Evolutionary conservation across 2,797 vertebrate genomes (phyloP).

Genomic region (Delichon dasypus): DNA sequence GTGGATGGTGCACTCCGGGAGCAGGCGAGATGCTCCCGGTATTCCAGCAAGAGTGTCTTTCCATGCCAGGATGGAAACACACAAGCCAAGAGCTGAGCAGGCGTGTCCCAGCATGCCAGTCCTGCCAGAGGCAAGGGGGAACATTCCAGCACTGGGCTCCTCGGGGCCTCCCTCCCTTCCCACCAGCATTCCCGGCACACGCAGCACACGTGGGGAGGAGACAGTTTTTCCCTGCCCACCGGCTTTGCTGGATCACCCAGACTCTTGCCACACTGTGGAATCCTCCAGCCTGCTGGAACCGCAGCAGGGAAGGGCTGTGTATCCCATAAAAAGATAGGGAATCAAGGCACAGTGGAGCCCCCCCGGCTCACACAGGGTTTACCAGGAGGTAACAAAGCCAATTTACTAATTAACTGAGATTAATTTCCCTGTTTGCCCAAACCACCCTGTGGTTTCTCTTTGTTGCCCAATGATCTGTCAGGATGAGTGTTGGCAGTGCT

Average conservation of each 20-base stretch:
- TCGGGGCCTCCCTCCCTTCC: background rate
- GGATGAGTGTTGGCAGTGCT: background rate
- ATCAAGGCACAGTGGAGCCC: background rate
- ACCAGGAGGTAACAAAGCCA: background rate
- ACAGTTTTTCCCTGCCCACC: background rate
- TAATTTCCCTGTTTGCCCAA: constrained; percentile 48
- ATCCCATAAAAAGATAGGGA: background rate
- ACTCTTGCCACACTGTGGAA: background rate
- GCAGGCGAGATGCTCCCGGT: background rate
- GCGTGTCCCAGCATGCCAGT: background rate
- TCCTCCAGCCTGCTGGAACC: background rate
- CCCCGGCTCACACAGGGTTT: background rate
- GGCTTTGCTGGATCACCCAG: background rate
- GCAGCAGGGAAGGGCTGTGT: background rate
- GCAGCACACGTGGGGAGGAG: background rate
- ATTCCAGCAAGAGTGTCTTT: background rate
- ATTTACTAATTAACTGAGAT: constrained; percentile 36
- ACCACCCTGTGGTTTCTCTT: background rate
- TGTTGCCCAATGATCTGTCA: rapidly evolving
- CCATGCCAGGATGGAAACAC: background rate
- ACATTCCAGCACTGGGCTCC: background rate
- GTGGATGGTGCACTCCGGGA: background rate
- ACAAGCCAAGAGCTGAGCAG: background rate
- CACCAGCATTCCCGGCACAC: background rate
- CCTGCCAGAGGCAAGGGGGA: background rate